Evolutionary conservation across 37 sponge, comb jelly and placozoan species (phyloP), one percentile per base, ranked within the genome.

Genomic region (Spongilla lacustris): DNA sequence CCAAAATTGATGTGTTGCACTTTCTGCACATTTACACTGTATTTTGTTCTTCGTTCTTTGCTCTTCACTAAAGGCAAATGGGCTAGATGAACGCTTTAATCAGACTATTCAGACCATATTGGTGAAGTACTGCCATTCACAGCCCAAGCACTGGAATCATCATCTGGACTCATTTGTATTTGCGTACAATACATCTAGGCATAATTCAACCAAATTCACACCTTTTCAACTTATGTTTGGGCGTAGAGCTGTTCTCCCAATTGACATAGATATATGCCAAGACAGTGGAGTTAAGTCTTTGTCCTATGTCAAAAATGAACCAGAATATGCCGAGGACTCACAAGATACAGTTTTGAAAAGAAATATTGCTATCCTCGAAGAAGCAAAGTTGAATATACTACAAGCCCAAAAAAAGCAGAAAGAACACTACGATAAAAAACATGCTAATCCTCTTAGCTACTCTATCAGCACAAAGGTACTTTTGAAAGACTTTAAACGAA

Each of bases 181-280:
- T n/a, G n/a, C n/a, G n/a, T n/a, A n/a, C n/a, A n/a, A n/a, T n/a
- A 93, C 93, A 24, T 85, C 90, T 30, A n/a, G 49, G 10, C 94
- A 93, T 69, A 88, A 93, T 17, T 93, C 90, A 2, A 69, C 91
- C 3, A 75, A 87, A 32, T 90, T 67, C 84, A 75, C 90, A 19
- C 94, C 94, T n/a, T 93, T 93, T 78, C 35, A 86, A n/a, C 34
- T 93, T 33, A 93, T 90, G 94, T 90, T 93, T 49, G 69, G 74
- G n/a, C 78, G 88, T 28, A 25, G 34, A 36, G 94, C 90, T 22
- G 72, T 74, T 4, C 38, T n/a, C n/a, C n/a, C n/a, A n/a, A n/a
- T 93, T 23, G 91, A 88, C 36, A 83, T 93, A 67, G 94, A 93
- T 41, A 28, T 93, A 17, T 37, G 85, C 28, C 11, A 76, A 28